These are phyloP conservation scores for Gymnothorax reevesii DNA, from an alignment of 2,797 vertebrate species.

Conservation along the genomic window DNA sequence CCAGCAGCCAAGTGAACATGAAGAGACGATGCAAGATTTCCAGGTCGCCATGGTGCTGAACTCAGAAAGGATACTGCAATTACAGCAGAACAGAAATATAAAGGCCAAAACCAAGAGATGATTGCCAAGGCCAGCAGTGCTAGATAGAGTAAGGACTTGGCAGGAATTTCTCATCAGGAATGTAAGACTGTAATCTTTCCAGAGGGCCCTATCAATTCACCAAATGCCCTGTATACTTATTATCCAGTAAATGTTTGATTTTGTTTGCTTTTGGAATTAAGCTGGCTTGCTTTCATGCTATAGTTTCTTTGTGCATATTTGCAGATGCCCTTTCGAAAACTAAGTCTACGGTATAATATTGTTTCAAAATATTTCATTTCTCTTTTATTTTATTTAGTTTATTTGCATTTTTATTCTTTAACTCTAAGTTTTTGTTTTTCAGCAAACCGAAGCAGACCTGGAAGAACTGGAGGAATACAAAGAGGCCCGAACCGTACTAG, in stretches of 20 bases:
- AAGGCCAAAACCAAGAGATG: constrained; percentile 11
- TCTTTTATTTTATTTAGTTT: not conserved
- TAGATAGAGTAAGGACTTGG: not conserved
- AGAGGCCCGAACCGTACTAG: constrained; percentile 82
- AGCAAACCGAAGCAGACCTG: constrained; percentile 91
- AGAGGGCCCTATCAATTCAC: constrained; percentile 41
- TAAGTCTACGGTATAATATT: not conserved
- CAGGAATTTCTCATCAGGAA: not conserved
- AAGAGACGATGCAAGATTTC: not conserved
- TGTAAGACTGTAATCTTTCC: not conserved
- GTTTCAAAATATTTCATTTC: not conserved
- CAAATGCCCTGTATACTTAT: constrained; percentile 43
- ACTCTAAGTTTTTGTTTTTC: constrained; percentile 46
- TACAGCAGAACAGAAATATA: not conserved
- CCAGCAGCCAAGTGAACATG: not conserved
- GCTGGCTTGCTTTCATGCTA: not conserved
- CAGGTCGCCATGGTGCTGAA: not conserved
- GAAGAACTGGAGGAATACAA: constrained; percentile 86
- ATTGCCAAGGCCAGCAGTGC: not conserved
- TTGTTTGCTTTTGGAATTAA: not conserved
- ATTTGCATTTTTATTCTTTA: not conserved
- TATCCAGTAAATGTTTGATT: not conserved
- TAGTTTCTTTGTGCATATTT: constrained; percentile 44
- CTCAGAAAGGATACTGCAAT: not conserved
- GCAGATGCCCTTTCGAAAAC: not conserved